These are phyloP conservation scores for Catostylus mosaicus DNA, from an alignment of 30 jellyfish, hydroid and myxozoan species.

Conservation along the genomic window DNA sequence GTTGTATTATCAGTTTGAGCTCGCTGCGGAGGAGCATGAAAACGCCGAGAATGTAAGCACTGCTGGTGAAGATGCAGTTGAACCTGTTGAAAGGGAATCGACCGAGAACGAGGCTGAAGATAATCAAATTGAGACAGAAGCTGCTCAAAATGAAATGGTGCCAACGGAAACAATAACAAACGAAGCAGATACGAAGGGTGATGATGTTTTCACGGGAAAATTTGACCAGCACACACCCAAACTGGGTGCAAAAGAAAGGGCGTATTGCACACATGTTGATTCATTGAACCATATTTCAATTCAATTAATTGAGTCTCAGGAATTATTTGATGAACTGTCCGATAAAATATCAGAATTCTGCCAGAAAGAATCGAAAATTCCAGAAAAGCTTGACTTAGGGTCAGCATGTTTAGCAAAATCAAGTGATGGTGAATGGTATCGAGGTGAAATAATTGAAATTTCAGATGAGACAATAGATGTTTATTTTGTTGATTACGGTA, in stretches of 20 bases:
- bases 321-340: constrained; percentile 1
- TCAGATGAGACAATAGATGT: constrained; percentile 47
- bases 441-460: constrained; percentile 45
- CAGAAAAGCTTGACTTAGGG: constrained; percentile 4
- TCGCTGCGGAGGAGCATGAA: constrained; percentile 21
- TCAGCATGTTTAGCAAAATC: constrained; percentile 42
- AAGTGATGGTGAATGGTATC: constrained; percentile 75
- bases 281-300: constrained; percentile 19
- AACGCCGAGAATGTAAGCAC: neutral
- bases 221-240: neutral
- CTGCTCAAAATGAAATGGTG: neutral
- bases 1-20: constrained; percentile 61
- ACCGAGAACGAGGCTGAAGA: neutral
- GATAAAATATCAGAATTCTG: constrained; percentile 29
- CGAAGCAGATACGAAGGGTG: neutral
- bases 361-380: neutral
- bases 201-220: neutral
- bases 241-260: constrained; percentile 25
- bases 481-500: constrained; percentile 75
- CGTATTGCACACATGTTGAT: constrained; percentile 16
- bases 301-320: constrained; percentile 2
- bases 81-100: neutral
- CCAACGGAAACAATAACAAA: neutral
- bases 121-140: neutral
- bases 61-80: neutral